Conservation (phyloP, 1,140 invertebrate species). For the Pogonus chalceus region DNA sequence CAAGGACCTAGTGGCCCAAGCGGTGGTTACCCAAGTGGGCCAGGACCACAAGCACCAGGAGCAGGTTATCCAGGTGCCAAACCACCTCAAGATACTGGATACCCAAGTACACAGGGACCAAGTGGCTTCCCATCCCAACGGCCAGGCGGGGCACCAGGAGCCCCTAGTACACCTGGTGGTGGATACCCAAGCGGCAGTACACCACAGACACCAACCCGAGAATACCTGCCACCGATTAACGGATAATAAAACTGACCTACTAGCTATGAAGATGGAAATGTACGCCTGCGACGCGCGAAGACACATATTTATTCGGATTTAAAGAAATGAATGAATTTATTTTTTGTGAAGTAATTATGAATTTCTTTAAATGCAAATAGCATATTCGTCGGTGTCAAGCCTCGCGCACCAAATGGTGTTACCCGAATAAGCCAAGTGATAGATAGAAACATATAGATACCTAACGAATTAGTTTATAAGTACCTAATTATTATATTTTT, state of each 20-base stretch:
- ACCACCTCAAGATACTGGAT: constrained; percentile 19
- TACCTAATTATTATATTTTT: background rate
- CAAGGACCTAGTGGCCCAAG: too few species aligned
- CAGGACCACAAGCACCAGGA: too few species aligned
- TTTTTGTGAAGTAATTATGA: too few species aligned
- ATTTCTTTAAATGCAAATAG: too few species aligned
- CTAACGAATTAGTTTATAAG: background rate
- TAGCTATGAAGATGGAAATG: too few species aligned
- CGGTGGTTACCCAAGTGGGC: too few species aligned
- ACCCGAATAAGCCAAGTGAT: constrained; percentile 1
- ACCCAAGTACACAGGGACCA: constrained; percentile 18
- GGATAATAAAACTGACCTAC: constrained; percentile 17
- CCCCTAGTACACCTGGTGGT: constrained; percentile 9
- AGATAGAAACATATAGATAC: background rate
- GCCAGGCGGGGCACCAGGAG: constrained; percentile 14
- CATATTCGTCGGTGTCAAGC: background rate
- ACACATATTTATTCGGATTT: too few species aligned
- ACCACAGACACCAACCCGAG: constrained; percentile 40
- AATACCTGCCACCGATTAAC: constrained; percentile 43
- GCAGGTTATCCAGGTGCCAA: constrained; percentile 18
- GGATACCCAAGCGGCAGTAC: constrained; percentile 13
- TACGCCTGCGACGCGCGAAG: too few species aligned
- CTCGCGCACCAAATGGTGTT: background rate
- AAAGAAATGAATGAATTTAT: too few species aligned
- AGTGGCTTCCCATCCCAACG: constrained; percentile 27